Percentiles rank a stretch among this genome's conserved stretches.
These are phyloP conservation scores for Thunnus maccoyii DNA, from an alignment of 2,113 vertebrate genomes.

Conservation along the genomic window DNA sequence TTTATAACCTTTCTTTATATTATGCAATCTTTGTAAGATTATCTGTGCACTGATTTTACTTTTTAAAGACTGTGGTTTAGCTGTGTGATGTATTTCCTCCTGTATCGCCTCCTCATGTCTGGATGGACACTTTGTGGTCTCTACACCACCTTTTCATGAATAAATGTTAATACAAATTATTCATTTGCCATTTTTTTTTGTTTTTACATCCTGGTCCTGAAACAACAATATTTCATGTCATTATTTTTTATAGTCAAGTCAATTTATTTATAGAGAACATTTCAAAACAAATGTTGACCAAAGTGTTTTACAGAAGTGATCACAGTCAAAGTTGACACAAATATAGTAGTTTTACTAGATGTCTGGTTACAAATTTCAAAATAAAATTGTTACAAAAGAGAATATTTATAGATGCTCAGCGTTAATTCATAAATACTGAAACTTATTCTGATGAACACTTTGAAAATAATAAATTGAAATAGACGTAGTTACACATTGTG, in stretches of 20 bases:
- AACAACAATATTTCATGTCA: too few relatives aligned
- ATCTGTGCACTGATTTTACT: slow-evolving; percentile 68
- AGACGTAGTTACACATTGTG: neutral
- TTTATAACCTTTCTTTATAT: slow-evolving; percentile 66
- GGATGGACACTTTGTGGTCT: slow-evolving; percentile 31
- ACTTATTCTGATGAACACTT: too few relatives aligned
- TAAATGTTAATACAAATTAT: slow-evolving; percentile 60
- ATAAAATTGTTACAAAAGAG: too few relatives aligned
- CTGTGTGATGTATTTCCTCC: slow-evolving; percentile 58
- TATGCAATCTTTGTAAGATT: slow-evolving; percentile 78
- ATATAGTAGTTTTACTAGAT: too few relatives aligned
- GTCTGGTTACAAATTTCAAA: too few relatives aligned
- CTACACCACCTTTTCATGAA: slow-evolving; percentile 58
- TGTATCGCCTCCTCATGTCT: slow-evolving; percentile 31
- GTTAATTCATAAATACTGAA: too few relatives aligned
- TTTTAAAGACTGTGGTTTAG: slow-evolving; percentile 59
- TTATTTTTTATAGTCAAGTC: too few relatives aligned
- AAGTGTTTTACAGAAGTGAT: too few relatives aligned
- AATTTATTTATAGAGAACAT: neutral
- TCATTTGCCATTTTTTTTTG: neutral
- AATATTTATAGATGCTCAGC: too few relatives aligned
- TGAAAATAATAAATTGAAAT: too few relatives aligned
- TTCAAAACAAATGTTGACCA: neutral
- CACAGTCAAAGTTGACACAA: too few relatives aligned
- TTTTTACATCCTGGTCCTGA: too few relatives aligned